These are phyloP conservation scores for Gryon sp. DNA, from an alignment of 1,140 invertebrate genomes.

Conservation along the genomic window DNA sequence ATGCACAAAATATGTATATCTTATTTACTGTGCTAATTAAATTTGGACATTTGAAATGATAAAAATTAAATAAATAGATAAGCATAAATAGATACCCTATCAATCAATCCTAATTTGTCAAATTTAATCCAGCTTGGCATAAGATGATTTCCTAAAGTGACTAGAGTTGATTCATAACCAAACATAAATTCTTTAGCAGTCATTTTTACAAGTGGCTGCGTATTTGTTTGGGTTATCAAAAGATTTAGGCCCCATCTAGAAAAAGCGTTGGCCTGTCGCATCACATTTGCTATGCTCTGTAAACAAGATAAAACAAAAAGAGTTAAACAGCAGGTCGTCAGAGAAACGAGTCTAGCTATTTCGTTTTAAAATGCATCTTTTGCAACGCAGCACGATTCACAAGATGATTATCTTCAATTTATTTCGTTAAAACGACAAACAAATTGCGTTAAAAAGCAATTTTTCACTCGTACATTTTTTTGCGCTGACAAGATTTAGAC, in stretches of 20 bases:
- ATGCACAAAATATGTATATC: too few species aligned
- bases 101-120: conserved; percentile 89
- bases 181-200: conserved; percentile 92
- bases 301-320: conserved; percentile 71
- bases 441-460: too few species aligned
- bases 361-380: too few species aligned
- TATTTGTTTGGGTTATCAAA: conserved; percentile 83
- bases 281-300: conserved; percentile 89
- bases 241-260: conserved; percentile 84
- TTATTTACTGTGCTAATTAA: too few species aligned
- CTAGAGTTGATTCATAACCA: conserved; percentile 85
- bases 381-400: too few species aligned
- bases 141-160: conserved; percentile 87
- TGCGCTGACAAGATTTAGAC: too few species aligned
- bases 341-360: conserved; percentile 26
- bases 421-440: too few species aligned
- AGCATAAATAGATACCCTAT: conserved; percentile 81
- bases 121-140: conserved; percentile 90
- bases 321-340: conserved; percentile 39
- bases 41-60: not conserved
- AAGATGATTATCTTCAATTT: not conserved
- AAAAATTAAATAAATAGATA: not conserved
- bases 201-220: conserved; percentile 85
- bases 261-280: conserved; percentile 82
- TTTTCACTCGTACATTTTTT: too few species aligned